Conservation (phyloP, 2,797 vertebrate genomes). For the Hemitrygon akajei region DNA sequence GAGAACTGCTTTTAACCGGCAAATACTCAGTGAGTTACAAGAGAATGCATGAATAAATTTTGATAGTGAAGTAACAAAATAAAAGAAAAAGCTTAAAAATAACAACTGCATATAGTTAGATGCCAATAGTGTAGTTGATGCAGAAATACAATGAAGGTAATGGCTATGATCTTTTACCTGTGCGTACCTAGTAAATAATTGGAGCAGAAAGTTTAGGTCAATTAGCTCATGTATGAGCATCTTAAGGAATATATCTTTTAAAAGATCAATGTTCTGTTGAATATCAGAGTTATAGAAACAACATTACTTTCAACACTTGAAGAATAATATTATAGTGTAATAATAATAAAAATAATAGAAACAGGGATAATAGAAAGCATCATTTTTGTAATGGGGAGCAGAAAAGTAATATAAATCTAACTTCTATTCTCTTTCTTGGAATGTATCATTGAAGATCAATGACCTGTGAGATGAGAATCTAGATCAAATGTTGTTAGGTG, state of each 20-base stretch:
- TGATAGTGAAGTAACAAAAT: neutral
- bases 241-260: no score
- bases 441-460: no score
- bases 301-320: neutral
- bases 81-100: neutral
- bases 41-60: neutral
- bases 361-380: neutral
- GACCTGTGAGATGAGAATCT: no score
- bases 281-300: no score
- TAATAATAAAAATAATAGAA: no score
- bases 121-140: neutral
- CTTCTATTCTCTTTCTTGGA: neutral
- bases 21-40: constrained; percentile 13
- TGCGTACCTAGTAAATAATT: neutral
- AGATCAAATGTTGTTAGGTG: no score
- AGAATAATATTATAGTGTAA: neutral
- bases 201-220: neutral
- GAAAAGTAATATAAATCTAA: neutral
- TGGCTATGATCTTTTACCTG: neutral
- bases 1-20: neutral
- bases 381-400: neutral
- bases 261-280: no score
- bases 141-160: neutral
- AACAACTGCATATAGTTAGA: neutral
- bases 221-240: no score